Conservation (phyloP, 2,113 vertebrate genomes). For the Eonycteris spelaea region DNA sequence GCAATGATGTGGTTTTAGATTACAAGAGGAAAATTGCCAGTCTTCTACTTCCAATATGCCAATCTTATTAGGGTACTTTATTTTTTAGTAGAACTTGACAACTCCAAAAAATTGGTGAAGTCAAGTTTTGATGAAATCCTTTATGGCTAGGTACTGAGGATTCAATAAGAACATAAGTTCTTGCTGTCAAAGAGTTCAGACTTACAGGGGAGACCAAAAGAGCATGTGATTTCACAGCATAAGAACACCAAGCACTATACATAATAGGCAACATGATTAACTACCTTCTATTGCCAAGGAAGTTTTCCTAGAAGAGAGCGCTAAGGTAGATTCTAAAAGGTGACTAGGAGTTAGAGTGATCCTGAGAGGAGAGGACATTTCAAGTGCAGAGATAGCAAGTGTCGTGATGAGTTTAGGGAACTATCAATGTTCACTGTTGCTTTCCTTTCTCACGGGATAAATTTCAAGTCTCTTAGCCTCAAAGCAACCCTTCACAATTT, state of each 20-base stretch:
- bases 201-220: background rate
- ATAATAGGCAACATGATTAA: background rate
- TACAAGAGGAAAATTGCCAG: background rate
- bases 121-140: background rate
- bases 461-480: background rate
- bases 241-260: background rate
- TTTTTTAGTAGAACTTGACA: background rate
- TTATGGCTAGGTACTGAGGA: background rate
- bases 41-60: background rate
- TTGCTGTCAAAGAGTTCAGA: background rate
- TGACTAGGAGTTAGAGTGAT: background rate
- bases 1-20: background rate
- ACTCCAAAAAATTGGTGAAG: background rate
- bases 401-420: background rate
- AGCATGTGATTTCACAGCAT: background rate
- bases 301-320: background rate
- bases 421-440: background rate
- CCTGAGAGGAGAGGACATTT: background rate
- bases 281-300: background rate
- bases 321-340: background rate
- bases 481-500: background rate
- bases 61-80: background rate
- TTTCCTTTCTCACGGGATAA: background rate
- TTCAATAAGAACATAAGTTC: background rate
- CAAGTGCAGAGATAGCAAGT: background rate